Evolutionary conservation across 1,140 invertebrate genomes (phyloP).

Genomic region (Bombus cullumanus): DNA sequence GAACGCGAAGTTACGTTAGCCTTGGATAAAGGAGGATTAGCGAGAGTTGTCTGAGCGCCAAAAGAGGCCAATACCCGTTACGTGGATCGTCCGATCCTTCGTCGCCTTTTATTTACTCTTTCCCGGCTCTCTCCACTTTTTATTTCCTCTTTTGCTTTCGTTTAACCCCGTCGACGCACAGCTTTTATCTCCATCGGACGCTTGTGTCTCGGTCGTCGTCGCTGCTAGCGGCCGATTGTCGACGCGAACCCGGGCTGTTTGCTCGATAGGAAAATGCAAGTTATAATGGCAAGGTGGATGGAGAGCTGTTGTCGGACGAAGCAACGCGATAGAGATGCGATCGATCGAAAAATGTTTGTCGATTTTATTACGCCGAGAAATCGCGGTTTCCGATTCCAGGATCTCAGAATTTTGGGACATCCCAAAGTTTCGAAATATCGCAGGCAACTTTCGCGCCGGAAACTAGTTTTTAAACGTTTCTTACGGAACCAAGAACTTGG

Average conservation of each 20-base stretch:
- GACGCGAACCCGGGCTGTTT: neutral
- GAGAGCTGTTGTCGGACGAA: neutral
- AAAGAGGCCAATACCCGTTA: conserved; percentile 70
- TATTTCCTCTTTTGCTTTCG: neutral
- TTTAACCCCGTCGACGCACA: conserved; percentile 3
- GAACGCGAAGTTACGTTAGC: conserved; percentile 67
- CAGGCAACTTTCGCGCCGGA: too few species aligned
- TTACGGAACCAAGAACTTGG: too few species aligned
- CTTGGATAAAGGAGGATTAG: conserved; percentile 71
- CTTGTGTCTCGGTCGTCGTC: conserved; percentile 23
- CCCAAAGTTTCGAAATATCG: too few species aligned
- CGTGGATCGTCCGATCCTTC: conserved; percentile 41
- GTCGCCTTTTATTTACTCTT: conserved; percentile 44
- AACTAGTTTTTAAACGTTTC: too few species aligned
- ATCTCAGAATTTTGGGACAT: neutral
- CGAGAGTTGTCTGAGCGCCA: conserved; percentile 70
- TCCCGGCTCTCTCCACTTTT: neutral
- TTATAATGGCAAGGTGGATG: neutral
- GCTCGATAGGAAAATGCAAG: conserved; percentile 17
- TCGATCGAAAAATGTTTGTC: neutral
- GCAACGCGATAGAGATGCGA: neutral
- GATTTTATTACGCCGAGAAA: neutral
- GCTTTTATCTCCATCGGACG: conserved; percentile 16
- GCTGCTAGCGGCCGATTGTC: neutral
- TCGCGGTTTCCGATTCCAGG: too few species aligned